Conservation (phyloP, 1,140 invertebrate species). For the Panagrolaimus sp. region DNA sequence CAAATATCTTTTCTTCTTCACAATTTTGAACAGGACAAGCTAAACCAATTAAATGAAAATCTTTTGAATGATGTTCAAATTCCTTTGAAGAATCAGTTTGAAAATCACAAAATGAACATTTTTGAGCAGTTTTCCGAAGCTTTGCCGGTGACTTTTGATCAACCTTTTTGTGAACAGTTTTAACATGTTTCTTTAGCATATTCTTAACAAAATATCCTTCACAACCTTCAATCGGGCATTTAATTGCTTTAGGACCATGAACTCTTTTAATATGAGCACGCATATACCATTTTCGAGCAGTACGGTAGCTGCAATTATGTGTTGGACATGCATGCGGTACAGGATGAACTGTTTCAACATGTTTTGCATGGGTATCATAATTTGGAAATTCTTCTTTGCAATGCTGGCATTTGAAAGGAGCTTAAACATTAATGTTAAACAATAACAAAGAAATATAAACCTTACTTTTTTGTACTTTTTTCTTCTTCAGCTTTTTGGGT, state of each 20-base stretch:
- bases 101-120: background rate
- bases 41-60: background rate
- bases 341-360: background rate
- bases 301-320: background rate
- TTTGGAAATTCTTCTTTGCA: background rate
- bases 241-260: conserved; percentile 27
- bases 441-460: no score
- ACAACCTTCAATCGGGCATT: conserved; percentile 30
- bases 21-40: background rate
- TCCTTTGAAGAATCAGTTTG: background rate
- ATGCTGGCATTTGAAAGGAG: background rate
- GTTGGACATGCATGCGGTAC: background rate
- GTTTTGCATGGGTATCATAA: background rate
- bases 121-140: background rate
- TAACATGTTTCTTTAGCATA: conserved; percentile 20
- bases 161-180: conserved; percentile 15
- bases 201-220: conserved; percentile 20
- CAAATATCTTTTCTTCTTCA: background rate
- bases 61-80: background rate
- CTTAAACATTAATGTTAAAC: no score
- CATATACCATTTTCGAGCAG: background rate
- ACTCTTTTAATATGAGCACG: background rate
- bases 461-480: no score
- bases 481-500: no score
- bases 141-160: background rate